Conservation (phyloP, 64 coral and sea anemone species). For the Pocillopora damicornis region DNA sequence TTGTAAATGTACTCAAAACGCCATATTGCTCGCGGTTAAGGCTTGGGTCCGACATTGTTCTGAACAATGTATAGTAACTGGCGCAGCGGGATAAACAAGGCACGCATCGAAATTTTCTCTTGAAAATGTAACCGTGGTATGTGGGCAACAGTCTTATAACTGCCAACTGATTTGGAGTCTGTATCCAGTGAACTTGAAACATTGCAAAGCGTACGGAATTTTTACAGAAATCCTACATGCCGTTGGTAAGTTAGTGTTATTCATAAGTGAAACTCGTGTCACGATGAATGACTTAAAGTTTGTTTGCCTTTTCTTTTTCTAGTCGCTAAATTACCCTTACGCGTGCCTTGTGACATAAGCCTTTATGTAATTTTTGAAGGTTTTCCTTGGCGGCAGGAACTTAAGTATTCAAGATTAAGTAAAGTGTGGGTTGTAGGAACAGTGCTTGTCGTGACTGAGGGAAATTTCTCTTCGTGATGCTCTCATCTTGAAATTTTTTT, state of each 20-base stretch:
- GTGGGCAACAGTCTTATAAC: background rate
- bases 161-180: background rate
- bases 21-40: background rate
- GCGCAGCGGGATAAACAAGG: background rate
- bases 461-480: background rate
- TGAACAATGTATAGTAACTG: slow-evolving; percentile 7
- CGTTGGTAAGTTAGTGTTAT: background rate
- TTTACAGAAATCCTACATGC: background rate
- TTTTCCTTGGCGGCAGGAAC: background rate
- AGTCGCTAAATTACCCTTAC: background rate
- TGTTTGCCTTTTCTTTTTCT: background rate
- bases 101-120: background rate
- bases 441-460: background rate
- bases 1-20: background rate
- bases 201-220: background rate
- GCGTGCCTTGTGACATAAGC: background rate
- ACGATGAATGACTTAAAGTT: background rate
- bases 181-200: background rate
- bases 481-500: background rate
- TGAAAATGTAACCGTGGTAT: background rate
- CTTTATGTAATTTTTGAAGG: background rate
- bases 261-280: background rate
- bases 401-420: background rate
- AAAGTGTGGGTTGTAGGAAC: background rate
- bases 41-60: slow-evolving; percentile 14